Evolutionary conservation across 2,113 vertebrate genomes (phyloP).

Genomic region (Pao palembangensis): DNA sequence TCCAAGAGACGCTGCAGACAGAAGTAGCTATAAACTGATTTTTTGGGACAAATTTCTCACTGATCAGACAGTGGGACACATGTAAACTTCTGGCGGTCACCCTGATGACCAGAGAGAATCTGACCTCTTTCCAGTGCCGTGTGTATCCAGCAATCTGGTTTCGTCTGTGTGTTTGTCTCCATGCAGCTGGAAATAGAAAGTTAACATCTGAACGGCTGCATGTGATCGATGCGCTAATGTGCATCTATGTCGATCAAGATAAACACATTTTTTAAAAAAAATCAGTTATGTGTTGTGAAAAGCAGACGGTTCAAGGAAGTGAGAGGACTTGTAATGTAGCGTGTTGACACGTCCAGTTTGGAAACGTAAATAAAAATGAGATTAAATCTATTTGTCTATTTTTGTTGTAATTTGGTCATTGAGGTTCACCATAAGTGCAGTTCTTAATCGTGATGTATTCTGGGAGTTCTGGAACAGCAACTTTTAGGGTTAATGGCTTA

Average conservation of each 20-base stretch:
- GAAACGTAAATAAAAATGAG: slow-evolving; percentile 53
- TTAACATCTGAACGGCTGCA: slow-evolving; percentile 40
- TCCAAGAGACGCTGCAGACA: slow-evolving; percentile 44
- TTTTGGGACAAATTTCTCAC: slow-evolving; percentile 39
- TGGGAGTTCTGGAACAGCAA: slow-evolving; percentile 23
- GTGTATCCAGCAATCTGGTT: slow-evolving; percentile 46
- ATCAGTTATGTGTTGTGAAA: slow-evolving; percentile 34
- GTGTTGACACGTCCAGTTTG: slow-evolving; percentile 21
- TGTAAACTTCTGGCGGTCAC: slow-evolving; percentile 63
- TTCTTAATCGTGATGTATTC: slow-evolving; percentile 36
- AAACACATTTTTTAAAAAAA: slow-evolving; percentile 8
- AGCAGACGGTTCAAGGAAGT: slow-evolving; percentile 14
- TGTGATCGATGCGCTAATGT: slow-evolving; percentile 38
- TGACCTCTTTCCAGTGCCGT: slow-evolving; percentile 28
- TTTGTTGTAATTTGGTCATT: slow-evolving; percentile 35
- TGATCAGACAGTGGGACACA: slow-evolving; percentile 56
- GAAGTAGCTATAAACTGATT: slow-evolving; percentile 48
- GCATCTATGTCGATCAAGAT: slow-evolving; percentile 10
- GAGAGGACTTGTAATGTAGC: slow-evolving; percentile 18
- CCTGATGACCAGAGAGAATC: slow-evolving; percentile 45
- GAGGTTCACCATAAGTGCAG: slow-evolving; percentile 32
- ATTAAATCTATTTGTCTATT: slow-evolving; percentile 39
- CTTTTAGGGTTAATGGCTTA: slow-evolving; percentile 14
- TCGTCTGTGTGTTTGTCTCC: slow-evolving; percentile 55
- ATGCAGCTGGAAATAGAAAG: slow-evolving; percentile 48